A percentile compares a stretch with the other conserved stretches of the same genome.
These are phyloP conservation scores for Phaenicophaeus curvirostris DNA, from an alignment of 2,797 vertebrate genomes.

Conservation along the genomic window DNA sequence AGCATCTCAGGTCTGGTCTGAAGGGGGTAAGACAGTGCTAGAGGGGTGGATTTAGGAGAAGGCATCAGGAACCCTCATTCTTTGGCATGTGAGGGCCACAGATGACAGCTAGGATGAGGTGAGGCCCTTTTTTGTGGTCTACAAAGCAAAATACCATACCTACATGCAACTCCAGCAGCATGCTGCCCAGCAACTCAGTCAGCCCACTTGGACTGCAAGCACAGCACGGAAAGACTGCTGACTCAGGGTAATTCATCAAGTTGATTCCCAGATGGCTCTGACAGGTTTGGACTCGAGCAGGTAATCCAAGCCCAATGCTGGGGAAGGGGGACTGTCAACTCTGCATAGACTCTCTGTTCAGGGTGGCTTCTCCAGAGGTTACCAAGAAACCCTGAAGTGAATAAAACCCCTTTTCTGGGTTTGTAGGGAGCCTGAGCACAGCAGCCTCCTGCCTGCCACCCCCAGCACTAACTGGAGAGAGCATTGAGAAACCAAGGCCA, in stretches of 20 bases:
- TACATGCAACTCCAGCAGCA: accelerated
- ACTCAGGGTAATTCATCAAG: background rate
- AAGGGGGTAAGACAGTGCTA: background rate
- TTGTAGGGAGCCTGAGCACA: background rate
- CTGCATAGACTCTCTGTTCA: background rate
- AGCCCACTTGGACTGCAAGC: background rate
- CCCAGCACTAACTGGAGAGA: accelerated
- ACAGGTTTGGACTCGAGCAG: background rate
- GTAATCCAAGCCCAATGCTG: background rate
- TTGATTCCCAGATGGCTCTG: background rate
- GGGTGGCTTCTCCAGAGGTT: background rate
- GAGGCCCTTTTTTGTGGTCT: background rate
- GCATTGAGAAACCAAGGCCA: background rate
- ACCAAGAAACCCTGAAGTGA: background rate
- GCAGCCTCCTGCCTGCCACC: background rate
- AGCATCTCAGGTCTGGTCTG: background rate
- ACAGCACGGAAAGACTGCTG: background rate
- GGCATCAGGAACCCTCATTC: background rate
- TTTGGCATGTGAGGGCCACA: background rate
- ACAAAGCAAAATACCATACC: background rate
- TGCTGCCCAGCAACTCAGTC: background rate
- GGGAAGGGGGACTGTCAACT: background rate
- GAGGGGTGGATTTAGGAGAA: background rate
- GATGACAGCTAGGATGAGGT: background rate
- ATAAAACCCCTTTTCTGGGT: background rate